Conservation (phyloP, 1,140 invertebrate genomes). For the Drosophila suzukii region DNA sequence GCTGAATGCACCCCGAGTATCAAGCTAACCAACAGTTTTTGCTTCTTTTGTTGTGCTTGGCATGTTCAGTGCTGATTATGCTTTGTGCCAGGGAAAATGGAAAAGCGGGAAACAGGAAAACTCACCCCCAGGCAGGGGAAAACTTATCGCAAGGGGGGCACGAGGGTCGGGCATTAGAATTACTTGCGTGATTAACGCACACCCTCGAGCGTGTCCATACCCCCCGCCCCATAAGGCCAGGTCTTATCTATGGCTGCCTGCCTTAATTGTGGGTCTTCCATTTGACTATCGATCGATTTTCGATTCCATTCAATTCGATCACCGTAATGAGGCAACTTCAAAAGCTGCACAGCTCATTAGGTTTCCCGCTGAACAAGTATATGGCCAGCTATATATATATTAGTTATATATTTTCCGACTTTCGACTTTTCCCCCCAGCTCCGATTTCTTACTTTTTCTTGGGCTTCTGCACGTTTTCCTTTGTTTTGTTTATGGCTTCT, state of each 20-base stretch:
- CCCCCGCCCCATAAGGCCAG: conserved; percentile 15
- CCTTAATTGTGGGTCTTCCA: conserved; percentile 81
- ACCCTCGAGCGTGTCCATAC: conserved; percentile 62
- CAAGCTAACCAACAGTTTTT: conserved; percentile 19
- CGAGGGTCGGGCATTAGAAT: conserved; percentile 69
- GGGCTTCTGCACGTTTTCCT: conserved; percentile 63
- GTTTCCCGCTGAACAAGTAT: conserved; percentile 11
- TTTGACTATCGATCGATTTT: conserved; percentile 74
- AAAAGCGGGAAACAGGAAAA: conserved; percentile 27
- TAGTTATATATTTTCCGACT: conserved; percentile 60
- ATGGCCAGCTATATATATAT: neutral
- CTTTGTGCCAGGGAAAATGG: conserved; percentile 52
- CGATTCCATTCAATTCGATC: conserved; percentile 63
- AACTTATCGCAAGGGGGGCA: conserved; percentile 58
- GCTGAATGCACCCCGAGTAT: conserved; percentile 10
- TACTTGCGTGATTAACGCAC: conserved; percentile 82
- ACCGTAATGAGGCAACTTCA: conserved; percentile 69
- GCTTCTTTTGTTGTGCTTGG: conserved; percentile 71
- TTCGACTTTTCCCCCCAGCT: conserved; percentile 27
- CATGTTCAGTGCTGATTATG: conserved; percentile 80
- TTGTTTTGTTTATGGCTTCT: conserved; percentile 80
- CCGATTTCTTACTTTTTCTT: conserved; percentile 23
- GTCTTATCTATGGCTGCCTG: conserved; percentile 80
- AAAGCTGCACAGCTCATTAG: conserved; percentile 78
- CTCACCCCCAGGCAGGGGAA: conserved; percentile 58